Evolutionary conservation across 2,797 vertebrate genomes (phyloP).

Genomic region (Buceros bicornis): DNA sequence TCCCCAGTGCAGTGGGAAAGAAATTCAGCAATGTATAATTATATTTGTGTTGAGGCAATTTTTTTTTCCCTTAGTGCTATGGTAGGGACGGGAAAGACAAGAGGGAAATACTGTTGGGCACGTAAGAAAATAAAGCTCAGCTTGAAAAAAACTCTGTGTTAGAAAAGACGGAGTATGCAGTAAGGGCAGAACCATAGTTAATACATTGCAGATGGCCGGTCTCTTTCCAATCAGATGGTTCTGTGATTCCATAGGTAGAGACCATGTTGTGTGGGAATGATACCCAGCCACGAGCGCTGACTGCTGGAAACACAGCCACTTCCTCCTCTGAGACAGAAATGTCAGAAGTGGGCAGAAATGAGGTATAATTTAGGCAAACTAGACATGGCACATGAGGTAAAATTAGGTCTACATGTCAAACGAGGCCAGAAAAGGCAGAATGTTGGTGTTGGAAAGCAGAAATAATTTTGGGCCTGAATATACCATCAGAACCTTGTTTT

Average conservation of each 20-base stretch:
- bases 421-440: background rate
- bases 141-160: background rate
- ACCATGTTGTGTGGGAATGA: background rate
- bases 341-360: accelerated
- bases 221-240: too few species aligned
- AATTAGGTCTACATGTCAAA: background rate
- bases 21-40: background rate
- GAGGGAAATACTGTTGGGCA: background rate
- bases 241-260: background rate
- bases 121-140: background rate
- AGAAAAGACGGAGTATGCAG: background rate
- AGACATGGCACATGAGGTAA: background rate
- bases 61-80: background rate
- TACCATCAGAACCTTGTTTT: background rate
- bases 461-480: background rate
- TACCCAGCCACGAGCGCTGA: background rate
- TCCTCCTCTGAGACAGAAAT: background rate
- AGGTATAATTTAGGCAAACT: background rate
- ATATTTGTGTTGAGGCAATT: background rate
- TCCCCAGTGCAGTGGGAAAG: background rate
- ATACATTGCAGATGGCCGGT: background rate
- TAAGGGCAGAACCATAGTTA: background rate
- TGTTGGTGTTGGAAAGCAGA: background rate
- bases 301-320: background rate
- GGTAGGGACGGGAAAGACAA: background rate